Evolutionary conservation across 2,113 vertebrate species (phyloP).

Genomic region (Paratilapia polleni): DNA sequence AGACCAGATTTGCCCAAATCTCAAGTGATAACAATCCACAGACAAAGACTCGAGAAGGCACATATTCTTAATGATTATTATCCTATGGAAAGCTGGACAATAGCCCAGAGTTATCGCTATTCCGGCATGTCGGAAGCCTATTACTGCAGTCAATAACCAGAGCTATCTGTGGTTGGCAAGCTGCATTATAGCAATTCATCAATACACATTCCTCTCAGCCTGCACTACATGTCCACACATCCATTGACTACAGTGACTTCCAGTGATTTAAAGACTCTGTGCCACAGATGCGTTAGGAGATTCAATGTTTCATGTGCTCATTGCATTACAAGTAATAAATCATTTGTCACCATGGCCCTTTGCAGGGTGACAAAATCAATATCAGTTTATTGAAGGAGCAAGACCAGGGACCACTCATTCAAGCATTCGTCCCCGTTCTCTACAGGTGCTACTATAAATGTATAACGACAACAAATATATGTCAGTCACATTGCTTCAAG

Average conservation of each 20-base stretch:
- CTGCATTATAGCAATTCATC: constrained; percentile 34
- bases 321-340: constrained; percentile 71
- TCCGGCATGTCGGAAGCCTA: constrained; percentile 48
- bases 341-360: constrained; percentile 56
- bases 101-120: constrained; percentile 43
- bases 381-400: constrained; percentile 61
- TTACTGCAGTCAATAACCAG: constrained; percentile 61
- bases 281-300: constrained; percentile 59
- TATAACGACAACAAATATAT: not conserved
- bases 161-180: constrained; percentile 52
- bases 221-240: constrained; percentile 31
- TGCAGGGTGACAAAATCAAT: constrained; percentile 71
- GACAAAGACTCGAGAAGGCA: constrained; percentile 36
- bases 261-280: constrained; percentile 67
- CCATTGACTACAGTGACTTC: constrained; percentile 50
- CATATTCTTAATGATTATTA: constrained; percentile 55
- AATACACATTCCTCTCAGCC: constrained; percentile 51
- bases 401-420: constrained; percentile 40
- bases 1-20: constrained; percentile 41
- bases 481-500: not conserved
- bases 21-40: constrained; percentile 47
- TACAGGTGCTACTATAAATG: not conserved
- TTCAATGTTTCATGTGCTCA: constrained; percentile 60
- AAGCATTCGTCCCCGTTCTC: constrained; percentile 41
- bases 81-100: constrained; percentile 50